Base-by-base conservation (phyloP, 2,888 invertebrate genomes). In the Fragum sueziense region DNA sequence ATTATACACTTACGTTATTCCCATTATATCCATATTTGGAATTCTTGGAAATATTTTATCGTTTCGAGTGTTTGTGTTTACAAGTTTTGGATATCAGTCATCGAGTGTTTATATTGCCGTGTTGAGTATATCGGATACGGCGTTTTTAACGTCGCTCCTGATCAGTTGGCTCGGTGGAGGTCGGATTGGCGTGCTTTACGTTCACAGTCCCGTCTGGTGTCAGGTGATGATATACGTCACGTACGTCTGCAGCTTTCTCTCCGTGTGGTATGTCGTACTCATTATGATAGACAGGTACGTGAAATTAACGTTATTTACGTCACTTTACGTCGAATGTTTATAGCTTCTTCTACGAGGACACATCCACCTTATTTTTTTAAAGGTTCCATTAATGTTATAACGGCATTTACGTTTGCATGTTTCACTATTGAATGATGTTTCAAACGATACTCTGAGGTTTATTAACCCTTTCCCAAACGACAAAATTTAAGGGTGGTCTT, bases 261-360 rank as follows among this genome's bases (percentile, higher is more conserved):
- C 97, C 87, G 96, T 96, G 0, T 97, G 97, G 97, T 95, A 97
- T 83, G 96, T 97, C n/a, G 96, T 97, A 6, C 95, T 97, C 0
- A 97, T 97, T 91, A 97, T 97, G 0, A 95, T 96, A 2, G 97
- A 97, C 91, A 94, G 97, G 20, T 97, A 96, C 91, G 95, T 97
- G 47, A 47, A 47, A 9, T 14, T 37, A 37, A 9, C 14, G 6
- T 37, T 9, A 6, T 37, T 9, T 37, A 6, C 14, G 6, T 37
- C 37, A 37, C 37, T 14, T 37, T 37, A 9, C 14, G 6, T 14
- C 37, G 7, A 37, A 9, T 37, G 6, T 37, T 6, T 37, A n/a
- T n/a, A n/a, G n/a, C n/a, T n/a, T n/a, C n/a, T n/a, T n/a, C n/a
- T n/a, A n/a, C n/a, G n/a, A n/a, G n/a, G n/a, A n/a, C n/a, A n/a